A percentile compares a stretch with the other conserved stretches of the same genome.
Conservation (phyloP, 2,797 vertebrate species). For the Apogon hyalosoma region DNA sequence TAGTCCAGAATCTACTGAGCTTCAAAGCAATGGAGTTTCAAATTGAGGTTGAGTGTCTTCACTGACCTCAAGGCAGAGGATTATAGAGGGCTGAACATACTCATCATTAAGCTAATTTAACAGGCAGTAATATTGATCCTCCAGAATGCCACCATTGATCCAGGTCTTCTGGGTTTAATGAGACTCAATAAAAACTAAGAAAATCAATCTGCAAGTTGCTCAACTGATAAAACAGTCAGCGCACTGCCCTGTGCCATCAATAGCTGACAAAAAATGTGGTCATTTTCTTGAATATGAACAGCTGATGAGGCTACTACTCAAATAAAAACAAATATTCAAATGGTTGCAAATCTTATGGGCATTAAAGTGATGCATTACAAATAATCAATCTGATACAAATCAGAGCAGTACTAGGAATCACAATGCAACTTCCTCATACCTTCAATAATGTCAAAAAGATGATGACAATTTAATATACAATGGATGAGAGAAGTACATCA, state of each 20-base stretch:
- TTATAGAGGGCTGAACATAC: conserved; percentile 31
- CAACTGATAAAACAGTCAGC: conserved; percentile 28
- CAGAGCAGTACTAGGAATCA: not conserved
- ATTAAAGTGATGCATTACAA: no score
- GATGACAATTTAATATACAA: conserved; percentile 8
- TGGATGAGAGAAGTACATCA: conserved; percentile 11
- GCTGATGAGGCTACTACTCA: not conserved
- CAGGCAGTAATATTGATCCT: conserved; percentile 58
- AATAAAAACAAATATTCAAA: not conserved
- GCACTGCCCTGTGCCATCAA: not conserved
- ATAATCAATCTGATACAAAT: conserved; percentile 7
- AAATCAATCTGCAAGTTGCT: conserved; percentile 37
- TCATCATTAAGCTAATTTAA: conserved; percentile 57
- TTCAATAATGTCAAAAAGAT: conserved; percentile 17
- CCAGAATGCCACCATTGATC: conserved; percentile 16
- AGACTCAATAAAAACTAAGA: conserved; percentile 54
- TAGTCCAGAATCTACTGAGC: not conserved
- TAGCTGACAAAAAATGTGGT: not conserved
- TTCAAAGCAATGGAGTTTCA: not conserved
- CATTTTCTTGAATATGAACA: not conserved
- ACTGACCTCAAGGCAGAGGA: conserved; percentile 36
- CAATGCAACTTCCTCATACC: not conserved
- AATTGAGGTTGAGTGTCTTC: conserved; percentile 6
- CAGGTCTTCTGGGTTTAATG: conserved; percentile 39
- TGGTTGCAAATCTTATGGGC: not conserved